Evolutionary conservation across 2,797 vertebrate species (phyloP).

Genomic region (Zalophus californianus): DNA sequence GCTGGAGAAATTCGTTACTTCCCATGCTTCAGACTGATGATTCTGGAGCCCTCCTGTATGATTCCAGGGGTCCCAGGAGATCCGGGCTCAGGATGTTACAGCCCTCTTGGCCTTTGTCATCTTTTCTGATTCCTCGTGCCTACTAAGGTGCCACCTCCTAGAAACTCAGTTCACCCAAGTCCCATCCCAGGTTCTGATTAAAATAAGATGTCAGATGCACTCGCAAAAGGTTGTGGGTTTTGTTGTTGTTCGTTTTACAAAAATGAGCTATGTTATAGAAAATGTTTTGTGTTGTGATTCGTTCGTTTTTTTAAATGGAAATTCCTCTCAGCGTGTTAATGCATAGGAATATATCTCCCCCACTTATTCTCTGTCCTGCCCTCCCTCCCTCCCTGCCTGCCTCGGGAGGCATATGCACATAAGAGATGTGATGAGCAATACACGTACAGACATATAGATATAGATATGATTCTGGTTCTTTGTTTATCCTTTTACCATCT

Average conservation of each 20-base stretch:
- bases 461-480: neutral
- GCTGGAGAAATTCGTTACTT: neutral
- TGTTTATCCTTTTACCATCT: neutral
- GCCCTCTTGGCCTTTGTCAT: accelerated
- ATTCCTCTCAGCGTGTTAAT: neutral
- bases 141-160: neutral
- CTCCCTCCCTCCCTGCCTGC: no score
- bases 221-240: neutral
- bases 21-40: neutral
- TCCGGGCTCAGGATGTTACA: accelerated
- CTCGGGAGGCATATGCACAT: neutral
- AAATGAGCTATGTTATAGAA: neutral
- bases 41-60: no score
- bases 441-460: neutral
- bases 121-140: neutral
- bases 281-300: neutral
- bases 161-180: neutral
- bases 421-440: neutral
- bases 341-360: neutral
- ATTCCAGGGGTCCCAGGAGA: neutral
- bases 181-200: neutral
- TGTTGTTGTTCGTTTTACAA: neutral
- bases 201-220: neutral
- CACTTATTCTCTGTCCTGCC: neutral
- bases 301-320: neutral